Conservation (phyloP, 1,140 invertebrate genomes). For the Sitophilus oryzae region DNA sequence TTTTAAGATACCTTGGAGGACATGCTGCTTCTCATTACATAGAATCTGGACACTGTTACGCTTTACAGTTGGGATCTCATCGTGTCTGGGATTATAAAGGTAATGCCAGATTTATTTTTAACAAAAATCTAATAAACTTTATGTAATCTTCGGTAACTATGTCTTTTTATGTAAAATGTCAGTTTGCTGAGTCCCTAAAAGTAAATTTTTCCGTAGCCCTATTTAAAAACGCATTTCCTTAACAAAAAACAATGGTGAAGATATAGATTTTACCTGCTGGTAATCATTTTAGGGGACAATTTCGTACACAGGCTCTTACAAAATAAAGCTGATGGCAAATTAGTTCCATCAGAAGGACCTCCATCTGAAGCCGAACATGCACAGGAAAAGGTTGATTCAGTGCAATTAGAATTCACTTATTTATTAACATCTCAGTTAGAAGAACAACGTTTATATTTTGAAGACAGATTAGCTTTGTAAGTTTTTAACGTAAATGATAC, state of each 20-base stretch:
- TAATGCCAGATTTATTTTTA: constrained; percentile 11
- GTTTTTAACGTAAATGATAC: constrained; percentile 29
- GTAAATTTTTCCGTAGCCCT: too few relatives aligned
- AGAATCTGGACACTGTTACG: constrained; percentile 94
- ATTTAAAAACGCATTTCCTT: too few relatives aligned
- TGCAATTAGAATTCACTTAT: constrained; percentile 95
- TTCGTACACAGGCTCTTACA: constrained; percentile 95
- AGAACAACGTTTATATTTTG: constrained; percentile 88
- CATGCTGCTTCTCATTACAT: constrained; percentile 83
- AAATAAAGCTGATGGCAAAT: constrained; percentile 96
- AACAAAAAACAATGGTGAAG: too few relatives aligned
- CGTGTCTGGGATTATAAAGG: constrained; percentile 97
- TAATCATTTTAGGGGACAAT: constrained; percentile 59
- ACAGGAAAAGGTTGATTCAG: constrained; percentile 87
- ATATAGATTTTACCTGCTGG: not conserved
- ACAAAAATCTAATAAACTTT: not conserved
- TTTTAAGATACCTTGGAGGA: constrained; percentile 42
- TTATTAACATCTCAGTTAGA: constrained; percentile 95
- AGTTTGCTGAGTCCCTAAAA: too few relatives aligned
- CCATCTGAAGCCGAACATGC: constrained; percentile 51
- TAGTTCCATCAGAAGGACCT: constrained; percentile 68
- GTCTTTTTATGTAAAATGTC: too few relatives aligned
- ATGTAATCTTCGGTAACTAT: not conserved
- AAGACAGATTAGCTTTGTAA: constrained; percentile 68
- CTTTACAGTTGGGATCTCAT: constrained; percentile 91